These are phyloP conservation scores for Catharus minimus DNA, from an alignment of 2,113 vertebrate species.

Conservation along the genomic window DNA sequence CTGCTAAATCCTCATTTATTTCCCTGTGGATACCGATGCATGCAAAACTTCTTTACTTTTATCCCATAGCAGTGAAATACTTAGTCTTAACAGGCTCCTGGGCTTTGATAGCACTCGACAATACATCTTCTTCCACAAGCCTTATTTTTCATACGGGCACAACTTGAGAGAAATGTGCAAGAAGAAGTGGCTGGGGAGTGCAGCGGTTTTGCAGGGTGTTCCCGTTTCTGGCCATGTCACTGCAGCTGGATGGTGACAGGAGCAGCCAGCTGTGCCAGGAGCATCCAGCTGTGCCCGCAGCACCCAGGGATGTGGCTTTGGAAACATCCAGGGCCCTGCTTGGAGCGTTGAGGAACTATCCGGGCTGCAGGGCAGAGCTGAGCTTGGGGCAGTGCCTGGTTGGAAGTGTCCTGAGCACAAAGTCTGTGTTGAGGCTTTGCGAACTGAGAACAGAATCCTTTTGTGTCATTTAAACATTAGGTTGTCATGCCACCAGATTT, in stretches of 20 bases:
- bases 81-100: neutral
- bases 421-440: neutral
- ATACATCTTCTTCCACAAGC: neutral
- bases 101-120: neutral
- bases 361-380: neutral
- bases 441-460: neutral
- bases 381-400: neutral
- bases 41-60: neutral
- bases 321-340: neutral
- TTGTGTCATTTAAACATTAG: neutral
- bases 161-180: accelerated
- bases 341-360: neutral
- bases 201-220: accelerated
- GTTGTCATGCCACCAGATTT: neutral
- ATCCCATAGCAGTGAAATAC: neutral
- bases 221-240: accelerated
- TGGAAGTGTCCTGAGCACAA: neutral
- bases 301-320: accelerated
- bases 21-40: neutral
- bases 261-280: no score
- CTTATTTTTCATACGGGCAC: neutral
- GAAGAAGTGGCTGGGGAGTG: neutral
- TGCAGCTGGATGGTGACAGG: neutral
- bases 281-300: neutral
- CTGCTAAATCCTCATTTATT: neutral